Percentiles rank a stretch among this genome's conserved stretches.
These are phyloP conservation scores for Barypeithes pellucidus DNA, from an alignment of 2,888 invertebrate species.

Conservation along the genomic window DNA sequence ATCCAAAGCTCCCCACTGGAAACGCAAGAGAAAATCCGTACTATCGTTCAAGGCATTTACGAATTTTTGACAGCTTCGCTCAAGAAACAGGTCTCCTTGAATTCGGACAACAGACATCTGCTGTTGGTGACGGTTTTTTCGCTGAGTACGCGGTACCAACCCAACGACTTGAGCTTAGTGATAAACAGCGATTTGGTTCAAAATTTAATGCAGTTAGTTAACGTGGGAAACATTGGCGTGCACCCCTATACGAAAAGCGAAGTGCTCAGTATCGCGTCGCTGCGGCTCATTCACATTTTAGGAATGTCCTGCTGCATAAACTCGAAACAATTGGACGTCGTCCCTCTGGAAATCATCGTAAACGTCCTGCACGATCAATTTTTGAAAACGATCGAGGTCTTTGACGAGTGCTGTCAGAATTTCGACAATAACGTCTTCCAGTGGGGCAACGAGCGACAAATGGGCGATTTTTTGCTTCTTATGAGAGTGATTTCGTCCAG, in stretches of 20 bases:
- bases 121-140: slow-evolving; percentile 73
- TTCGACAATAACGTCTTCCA: slow-evolving; percentile 48
- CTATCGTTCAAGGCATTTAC: slow-evolving; percentile 74
- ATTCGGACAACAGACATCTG: slow-evolving; percentile 67
- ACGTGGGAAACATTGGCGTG: slow-evolving; percentile 35
- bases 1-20: slow-evolving; percentile 72
- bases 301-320: slow-evolving; percentile 74
- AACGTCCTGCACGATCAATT: slow-evolving; percentile 73
- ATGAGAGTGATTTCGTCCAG: slow-evolving; percentile 73
- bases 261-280: slow-evolving; percentile 71
- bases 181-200: slow-evolving; percentile 74
- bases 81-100: slow-evolving; percentile 61
- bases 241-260: slow-evolving; percentile 62
- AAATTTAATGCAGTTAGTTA: slow-evolving; percentile 68
- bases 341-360: slow-evolving; percentile 72
- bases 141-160: slow-evolving; percentile 73
- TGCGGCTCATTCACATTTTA: slow-evolving; percentile 74
- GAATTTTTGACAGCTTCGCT: slow-evolving; percentile 71
- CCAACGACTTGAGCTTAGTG: slow-evolving; percentile 74
- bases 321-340: slow-evolving; percentile 71
- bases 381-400: slow-evolving; percentile 60
- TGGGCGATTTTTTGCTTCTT: slow-evolving; percentile 75
- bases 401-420: slow-evolving; percentile 57
- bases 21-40: slow-evolving; percentile 72
- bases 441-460: slow-evolving; percentile 65